Base-by-base conservation (phyloP, 2,888 invertebrate genomes). In the Brassicogethes aeneus region DNA sequence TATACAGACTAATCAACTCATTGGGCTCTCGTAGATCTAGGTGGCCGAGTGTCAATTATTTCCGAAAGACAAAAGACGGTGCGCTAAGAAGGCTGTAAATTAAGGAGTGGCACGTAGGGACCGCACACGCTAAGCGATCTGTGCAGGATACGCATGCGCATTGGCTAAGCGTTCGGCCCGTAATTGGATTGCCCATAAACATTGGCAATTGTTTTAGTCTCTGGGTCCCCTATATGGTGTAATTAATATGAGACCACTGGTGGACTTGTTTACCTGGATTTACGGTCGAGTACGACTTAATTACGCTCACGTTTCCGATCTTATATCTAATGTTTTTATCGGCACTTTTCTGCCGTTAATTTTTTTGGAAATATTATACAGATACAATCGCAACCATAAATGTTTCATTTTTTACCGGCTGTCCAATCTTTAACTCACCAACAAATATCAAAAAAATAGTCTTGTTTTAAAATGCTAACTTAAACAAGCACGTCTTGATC, bases 111-210 rank as follows among this genome's bases (percentile, higher is more conserved):
- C 47, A 36, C 30, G 40, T 42, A 34, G 43, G 48, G 60, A 63
- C 64, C 64, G 60, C 64, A 65, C 65, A 64, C 62, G 59, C 52
- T 59, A 53, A 52, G 53, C 51, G 57, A 56, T 53, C 40, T 41
- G 40, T 37, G 34, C 16, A 34, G 50, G 60, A 62, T 60, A 60
- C 57, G 59, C 59, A 57, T 55, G 60, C 59, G 58, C 50, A 31
- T 44, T 46, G 42, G 37, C 50, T 37, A 13, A 32, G 12, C 32
- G 14, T 13, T 5, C 32, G 3, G 10, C n/a, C 5, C 5, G 23
- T 56, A 55, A 55, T 57, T 55, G 53, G 52, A 51, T 50, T 52
- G 51, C 43, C 49, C 47, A 52, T 53, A 52, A 51, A 53, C 50
- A 57, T 53, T 51, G 51, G 50, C 52, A 50, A 56, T 56, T 54